phyloP scores from a whole-genome alignment of 2,113 vertebrate genomes.

The Misgurnus mizolepis region DNA sequence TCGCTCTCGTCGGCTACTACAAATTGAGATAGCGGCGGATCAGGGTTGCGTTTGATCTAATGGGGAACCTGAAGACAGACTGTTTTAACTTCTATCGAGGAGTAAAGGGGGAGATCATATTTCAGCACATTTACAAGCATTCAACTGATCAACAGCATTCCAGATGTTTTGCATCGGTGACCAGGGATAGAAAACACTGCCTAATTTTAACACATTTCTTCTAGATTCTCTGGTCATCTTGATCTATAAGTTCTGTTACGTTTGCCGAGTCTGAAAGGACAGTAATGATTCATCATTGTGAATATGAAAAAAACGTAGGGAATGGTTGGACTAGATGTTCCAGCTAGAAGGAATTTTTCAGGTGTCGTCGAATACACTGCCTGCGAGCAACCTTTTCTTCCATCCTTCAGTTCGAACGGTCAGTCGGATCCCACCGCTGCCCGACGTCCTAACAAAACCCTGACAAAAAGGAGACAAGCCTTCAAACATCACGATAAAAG shows the following conservation, averaged over 20 bases:
- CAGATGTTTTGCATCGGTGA: constrained; percentile 39
- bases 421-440: constrained; percentile 71
- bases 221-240: constrained; percentile 37
- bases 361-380: constrained; percentile 65
- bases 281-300: constrained; percentile 17
- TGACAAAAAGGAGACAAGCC: constrained; percentile 80
- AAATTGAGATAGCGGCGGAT: constrained; percentile 1
- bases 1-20: neutral
- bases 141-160: constrained; percentile 36
- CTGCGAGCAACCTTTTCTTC: constrained; percentile 66
- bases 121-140: constrained; percentile 5
- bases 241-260: constrained; percentile 2
- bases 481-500: constrained; percentile 78
- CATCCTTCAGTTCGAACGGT: constrained; percentile 66
- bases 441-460: constrained; percentile 71
- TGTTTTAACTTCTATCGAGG: neutral
- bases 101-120: too few species aligned
- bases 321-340: constrained; percentile 60
- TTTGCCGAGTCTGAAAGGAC: constrained; percentile 13
- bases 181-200: constrained; percentile 39
- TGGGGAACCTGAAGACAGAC: constrained; percentile 4
- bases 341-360: constrained; percentile 64
- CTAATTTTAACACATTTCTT: constrained; percentile 30
- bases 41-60: neutral
- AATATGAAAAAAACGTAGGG: constrained; percentile 18